Evolutionary conservation across 2,113 vertebrate species (phyloP).

Genomic region (Mesitornis unicolor): DNA sequence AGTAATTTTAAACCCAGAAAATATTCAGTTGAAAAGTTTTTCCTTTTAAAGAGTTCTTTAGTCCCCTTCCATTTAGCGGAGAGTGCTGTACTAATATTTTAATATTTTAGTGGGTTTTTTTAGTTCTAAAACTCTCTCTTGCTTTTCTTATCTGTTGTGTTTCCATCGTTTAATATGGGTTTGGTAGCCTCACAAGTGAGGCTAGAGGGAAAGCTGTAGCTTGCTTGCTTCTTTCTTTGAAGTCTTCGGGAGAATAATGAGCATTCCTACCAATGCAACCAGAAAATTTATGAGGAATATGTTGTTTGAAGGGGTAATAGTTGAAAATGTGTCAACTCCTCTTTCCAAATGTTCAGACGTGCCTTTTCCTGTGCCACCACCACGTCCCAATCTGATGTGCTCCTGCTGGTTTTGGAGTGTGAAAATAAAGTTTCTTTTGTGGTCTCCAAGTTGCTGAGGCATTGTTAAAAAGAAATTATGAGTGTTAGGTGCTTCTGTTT

Average conservation of each 20-base stretch:
- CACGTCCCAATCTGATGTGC: neutral
- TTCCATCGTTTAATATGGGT: neutral
- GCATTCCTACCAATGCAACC: neutral
- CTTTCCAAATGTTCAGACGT: neutral
- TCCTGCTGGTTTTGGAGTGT: neutral
- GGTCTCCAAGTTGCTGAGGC: neutral
- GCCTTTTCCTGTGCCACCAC: neutral
- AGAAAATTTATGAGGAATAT: conserved; percentile 20
- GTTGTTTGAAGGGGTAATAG: conserved; percentile 5
- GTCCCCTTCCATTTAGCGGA: neutral
- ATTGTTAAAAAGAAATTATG: neutral
- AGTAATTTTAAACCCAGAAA: conserved; percentile 25
- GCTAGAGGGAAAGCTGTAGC: neutral
- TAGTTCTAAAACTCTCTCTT: conserved; percentile 28
- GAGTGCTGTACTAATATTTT: neutral
- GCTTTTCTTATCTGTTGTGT: conserved; percentile 28
- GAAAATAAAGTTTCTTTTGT: neutral
- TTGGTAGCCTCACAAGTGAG: neutral
- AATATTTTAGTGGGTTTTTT: neutral
- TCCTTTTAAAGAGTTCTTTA: neutral
- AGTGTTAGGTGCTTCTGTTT: neutral
- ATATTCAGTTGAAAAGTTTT: neutral
- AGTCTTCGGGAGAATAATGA: conserved; percentile 14
- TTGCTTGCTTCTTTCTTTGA: conserved; percentile 25
- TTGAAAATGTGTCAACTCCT: conserved; percentile 37